These are phyloP conservation scores for Xyrauchen texanus DNA, from an alignment of 2,113 vertebrate genomes.

Conservation along the genomic window DNA sequence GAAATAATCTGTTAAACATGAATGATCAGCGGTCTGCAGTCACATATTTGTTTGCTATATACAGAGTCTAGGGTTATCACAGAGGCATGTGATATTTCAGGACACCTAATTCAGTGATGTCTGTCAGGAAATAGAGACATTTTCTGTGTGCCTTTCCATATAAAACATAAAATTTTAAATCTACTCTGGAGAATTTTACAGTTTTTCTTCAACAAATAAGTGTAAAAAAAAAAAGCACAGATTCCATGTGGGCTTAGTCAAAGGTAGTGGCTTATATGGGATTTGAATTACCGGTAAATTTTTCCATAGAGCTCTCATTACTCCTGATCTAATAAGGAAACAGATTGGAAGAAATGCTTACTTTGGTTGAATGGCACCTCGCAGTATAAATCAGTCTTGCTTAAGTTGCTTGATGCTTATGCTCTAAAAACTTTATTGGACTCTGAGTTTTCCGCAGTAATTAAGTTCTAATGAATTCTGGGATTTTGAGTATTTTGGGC, in stretches of 20 bases:
- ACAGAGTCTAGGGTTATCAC: too few relatives aligned
- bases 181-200: too few relatives aligned
- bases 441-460: constrained; percentile 44
- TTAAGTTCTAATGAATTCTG: constrained; percentile 56
- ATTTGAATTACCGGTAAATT: neutral
- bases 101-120: too few relatives aligned
- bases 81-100: too few relatives aligned
- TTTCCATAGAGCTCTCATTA: constrained; percentile 16
- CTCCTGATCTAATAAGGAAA: constrained; percentile 32
- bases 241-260: neutral
- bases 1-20: too few relatives aligned
- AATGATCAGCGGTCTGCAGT: too few relatives aligned
- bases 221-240: neutral
- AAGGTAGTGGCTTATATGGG: constrained; percentile 20
- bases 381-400: constrained; percentile 4
- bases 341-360: constrained; percentile 6
- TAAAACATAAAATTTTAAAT: too few relatives aligned
- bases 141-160: too few relatives aligned
- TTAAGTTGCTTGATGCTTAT: constrained; percentile 36
- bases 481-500: constrained; percentile 28
- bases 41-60: too few relatives aligned
- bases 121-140: too few relatives aligned
- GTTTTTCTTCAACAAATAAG: neutral
- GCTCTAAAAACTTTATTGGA: constrained; percentile 41
- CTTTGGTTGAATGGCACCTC: neutral